phyloP scores from a whole-genome alignment of 2,797 vertebrate species.

The Gymnodraco acuticeps region DNA sequence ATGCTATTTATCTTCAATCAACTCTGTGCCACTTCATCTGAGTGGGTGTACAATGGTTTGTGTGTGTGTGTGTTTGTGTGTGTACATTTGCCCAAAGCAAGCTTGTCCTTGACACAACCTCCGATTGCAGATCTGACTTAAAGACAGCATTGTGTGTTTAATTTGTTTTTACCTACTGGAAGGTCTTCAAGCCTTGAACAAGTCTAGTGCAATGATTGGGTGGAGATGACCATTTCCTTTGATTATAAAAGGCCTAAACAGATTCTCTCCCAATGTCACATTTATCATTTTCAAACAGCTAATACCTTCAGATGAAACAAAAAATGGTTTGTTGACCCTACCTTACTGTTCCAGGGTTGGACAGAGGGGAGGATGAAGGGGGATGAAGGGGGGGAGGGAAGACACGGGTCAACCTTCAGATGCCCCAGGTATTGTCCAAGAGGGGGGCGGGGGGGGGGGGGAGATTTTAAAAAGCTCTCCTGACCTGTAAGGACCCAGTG shows the following conservation, averaged over 20 bases:
- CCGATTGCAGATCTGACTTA: conserved; percentile 64
- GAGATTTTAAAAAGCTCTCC: conserved; percentile 82
- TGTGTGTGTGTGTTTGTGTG: conserved; percentile 28
- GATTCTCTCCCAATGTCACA: conserved; percentile 71
- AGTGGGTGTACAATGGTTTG: background rate
- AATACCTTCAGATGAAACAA: conserved; percentile 67
- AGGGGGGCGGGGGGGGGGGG: conserved; percentile 20
- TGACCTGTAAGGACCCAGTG: conserved; percentile 78
- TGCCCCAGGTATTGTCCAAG: conserved; percentile 54
- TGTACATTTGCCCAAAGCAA: conserved; percentile 34
- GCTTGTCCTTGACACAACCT: conserved; percentile 73
- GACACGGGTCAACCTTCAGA: conserved; percentile 82
- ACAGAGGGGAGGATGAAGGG: conserved; percentile 32
- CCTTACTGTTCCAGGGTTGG: conserved; percentile 27
- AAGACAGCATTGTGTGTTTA: conserved; percentile 69
- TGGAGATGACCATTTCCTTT: conserved; percentile 52
- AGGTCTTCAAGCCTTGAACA: conserved; percentile 71
- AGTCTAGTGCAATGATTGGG: conserved; percentile 43
- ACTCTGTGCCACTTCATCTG: conserved; percentile 18
- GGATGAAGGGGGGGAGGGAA: conserved; percentile 8
- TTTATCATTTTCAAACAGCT: conserved; percentile 80
- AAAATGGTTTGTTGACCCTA: conserved; percentile 57
- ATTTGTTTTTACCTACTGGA: conserved; percentile 78
- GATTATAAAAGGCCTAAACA: conserved; percentile 66
- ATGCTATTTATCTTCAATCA: conserved; percentile 56